Conservation (phyloP, 2,797 vertebrate species). For the Manis crassicaudata region DNA sequence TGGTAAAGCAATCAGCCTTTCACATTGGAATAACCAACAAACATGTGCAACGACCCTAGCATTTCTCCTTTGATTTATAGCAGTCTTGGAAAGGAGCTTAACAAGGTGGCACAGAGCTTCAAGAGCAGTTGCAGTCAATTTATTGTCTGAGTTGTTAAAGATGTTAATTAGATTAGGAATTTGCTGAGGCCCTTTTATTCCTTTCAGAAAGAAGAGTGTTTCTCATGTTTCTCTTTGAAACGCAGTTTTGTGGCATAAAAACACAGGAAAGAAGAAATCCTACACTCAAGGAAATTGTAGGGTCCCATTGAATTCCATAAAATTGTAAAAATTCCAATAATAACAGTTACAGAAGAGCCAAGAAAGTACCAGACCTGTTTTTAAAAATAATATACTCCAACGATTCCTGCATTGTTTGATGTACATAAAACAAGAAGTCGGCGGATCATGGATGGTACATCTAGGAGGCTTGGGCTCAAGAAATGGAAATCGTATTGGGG, state of each 20-base stretch:
- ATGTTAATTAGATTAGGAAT: constrained; percentile 88
- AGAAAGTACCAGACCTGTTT: constrained; percentile 76
- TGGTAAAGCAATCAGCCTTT: constrained; percentile 86
- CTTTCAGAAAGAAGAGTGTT: constrained; percentile 73
- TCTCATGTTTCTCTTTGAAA: constrained; percentile 81
- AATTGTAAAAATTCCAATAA: constrained; percentile 84
- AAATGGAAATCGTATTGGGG: constrained; percentile 53
- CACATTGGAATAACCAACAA: constrained; percentile 78
- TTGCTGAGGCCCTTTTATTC: constrained; percentile 78
- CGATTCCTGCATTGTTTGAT: constrained; percentile 72
- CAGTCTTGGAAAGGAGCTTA: constrained; percentile 82
- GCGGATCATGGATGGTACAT: background rate
- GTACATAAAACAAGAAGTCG: constrained; percentile 48
- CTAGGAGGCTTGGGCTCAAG: background rate
- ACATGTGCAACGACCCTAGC: constrained; percentile 72
- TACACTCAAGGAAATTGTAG: constrained; percentile 77
- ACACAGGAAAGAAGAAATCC: constrained; percentile 81
- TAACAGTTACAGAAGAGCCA: constrained; percentile 75
- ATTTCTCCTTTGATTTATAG: constrained; percentile 85
- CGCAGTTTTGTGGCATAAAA: constrained; percentile 80
- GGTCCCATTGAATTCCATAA: constrained; percentile 78
- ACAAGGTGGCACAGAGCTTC: constrained; percentile 79
- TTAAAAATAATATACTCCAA: constrained; percentile 72
- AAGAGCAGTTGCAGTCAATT: constrained; percentile 80
- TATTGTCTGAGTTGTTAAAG: constrained; percentile 82